Evolutionary conservation across 35 echinoderm and acorn worm genomes (phyloP), one percentile per base, ranked within the genome.

Genomic region (Ophioderma brevispina): DNA sequence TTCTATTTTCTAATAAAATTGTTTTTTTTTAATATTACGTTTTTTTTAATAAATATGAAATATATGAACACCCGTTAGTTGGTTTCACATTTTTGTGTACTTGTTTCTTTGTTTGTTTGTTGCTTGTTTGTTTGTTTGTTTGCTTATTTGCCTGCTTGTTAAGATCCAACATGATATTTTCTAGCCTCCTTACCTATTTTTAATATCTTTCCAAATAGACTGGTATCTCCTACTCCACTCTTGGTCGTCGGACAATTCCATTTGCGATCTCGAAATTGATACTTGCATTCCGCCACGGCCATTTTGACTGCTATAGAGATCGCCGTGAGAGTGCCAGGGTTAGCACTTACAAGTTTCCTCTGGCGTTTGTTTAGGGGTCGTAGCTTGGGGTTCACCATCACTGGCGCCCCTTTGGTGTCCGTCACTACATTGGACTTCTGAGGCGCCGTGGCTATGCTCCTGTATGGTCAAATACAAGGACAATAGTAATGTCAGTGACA

Each of bases 131-230:
- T n/a, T n/a, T n/a, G n/a, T n/a, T n/a, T n/a, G n/a, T n/a, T n/a
- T n/a, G n/a, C n/a, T n/a, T n/a, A n/a, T n/a, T n/a, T n/a, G n/a
- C n/a, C n/a, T n/a, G n/a, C n/a, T n/a, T n/a, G n/a, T n/a, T n/a
- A n/a, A n/a, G n/a, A n/a, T n/a, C n/a, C n/a, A n/a, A n/a, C n/a
- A n/a, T n/a, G n/a, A n/a, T n/a, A n/a, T n/a, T n/a, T n/a, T n/a
- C n/a, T n/a, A n/a, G n/a, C n/a, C 17, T 46, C 75, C 91, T 97
- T 92, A 97, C 95, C 95, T 87, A 38, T 94, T 36, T 92, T 85
- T 37, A 97, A 88, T 38, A 97, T 88, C 89, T 97, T 97, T 46
- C 95, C 95, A 84, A 97, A 97, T 34, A 97, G 79, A 79, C 92
- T 97, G 33, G 84, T 88, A 11, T 77, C 56, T 79, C 95, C 95